Base-by-base conservation (phyloP, 2,888 invertebrate species). In the Trachelus iudaicus region DNA sequence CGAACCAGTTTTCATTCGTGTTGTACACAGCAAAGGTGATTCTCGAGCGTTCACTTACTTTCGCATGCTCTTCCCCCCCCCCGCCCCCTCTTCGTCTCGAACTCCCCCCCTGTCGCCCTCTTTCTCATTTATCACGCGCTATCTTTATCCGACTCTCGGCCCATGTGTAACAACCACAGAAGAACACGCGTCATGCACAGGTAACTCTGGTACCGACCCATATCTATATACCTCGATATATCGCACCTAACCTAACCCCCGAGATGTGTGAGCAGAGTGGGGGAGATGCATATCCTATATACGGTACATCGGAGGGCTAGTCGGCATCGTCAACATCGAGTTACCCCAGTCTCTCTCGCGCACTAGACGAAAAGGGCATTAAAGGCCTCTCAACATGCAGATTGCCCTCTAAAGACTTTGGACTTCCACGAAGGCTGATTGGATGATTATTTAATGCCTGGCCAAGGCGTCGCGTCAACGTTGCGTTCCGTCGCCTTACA, bases 381-480 rank as follows among this genome's bases (percentile, higher is more conserved):
- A 90, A 89, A 88, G 86, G 88, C 89, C 90, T 90, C 89, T 91
- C 90, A 91, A 89, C 89, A 91, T 91, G 91, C 89, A 91, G 89
- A 91, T 91, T 90, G 89, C 88, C 85, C 85, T 87, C 86, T 88
- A 87, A 89, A 88, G 87, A 87, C 89, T 90, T 90, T 86, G 87
- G 86, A 89, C 88, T 89, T 89, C 86, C 86, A 84, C 86, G 89
- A 88, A 88, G 87, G 89, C 87, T 89, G 89, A 89, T 90, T 88
- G 90, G 89, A 86, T 89, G 88, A 90, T 91, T 91, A 90, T 90
- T 89, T 89, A 90, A 90, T 90, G 87, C 87, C 85, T 75, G 77
- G 77, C 79, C 76, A 80, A 80, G 74, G 34, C 31, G 71, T 33
- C 71, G 71, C 71, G 31, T 30, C 77, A 23, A 56, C 56, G 9